Conservation (phyloP, 2,113 vertebrate species). For the Stercorarius parasiticus region DNA sequence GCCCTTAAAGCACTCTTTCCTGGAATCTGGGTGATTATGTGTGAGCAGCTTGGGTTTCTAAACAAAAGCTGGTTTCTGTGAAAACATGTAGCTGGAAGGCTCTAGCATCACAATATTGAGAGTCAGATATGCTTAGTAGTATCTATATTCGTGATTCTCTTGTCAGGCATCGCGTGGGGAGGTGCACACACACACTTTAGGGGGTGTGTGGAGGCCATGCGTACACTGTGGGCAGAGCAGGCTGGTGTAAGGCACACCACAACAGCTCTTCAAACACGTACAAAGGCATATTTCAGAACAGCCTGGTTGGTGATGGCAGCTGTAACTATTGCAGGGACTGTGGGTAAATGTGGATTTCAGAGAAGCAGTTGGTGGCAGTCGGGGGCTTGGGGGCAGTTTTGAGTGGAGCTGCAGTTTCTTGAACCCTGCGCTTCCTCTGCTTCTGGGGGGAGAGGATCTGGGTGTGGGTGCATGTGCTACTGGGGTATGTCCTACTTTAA, state of each 20-base stretch:
- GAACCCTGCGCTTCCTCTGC: neutral
- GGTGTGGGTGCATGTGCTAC: rapidly evolving
- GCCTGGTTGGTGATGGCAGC: neutral
- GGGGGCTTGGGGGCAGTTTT: neutral
- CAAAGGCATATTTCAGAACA: neutral
- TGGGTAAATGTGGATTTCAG: neutral
- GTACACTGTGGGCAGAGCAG: neutral
- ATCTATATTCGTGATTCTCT: neutral
- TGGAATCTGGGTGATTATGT: neutral
- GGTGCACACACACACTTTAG: too few relatives aligned
- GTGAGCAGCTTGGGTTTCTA: neutral
- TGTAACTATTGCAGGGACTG: neutral
- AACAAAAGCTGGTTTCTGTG: neutral
- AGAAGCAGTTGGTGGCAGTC: neutral
- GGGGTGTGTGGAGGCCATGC: rapidly evolving
- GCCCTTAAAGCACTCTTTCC: neutral
- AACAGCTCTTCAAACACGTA: neutral
- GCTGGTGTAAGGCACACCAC: neutral
- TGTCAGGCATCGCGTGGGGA: rapidly evolving
- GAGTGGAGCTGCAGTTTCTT: neutral
- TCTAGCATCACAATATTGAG: neutral
- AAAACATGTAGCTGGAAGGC: neutral
- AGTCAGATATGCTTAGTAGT: neutral
- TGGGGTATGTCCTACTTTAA: neutral
- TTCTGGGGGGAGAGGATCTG: neutral